These are phyloP conservation scores for Indri indri DNA, from an alignment of 2,113 vertebrate genomes.

Conservation along the genomic window DNA sequence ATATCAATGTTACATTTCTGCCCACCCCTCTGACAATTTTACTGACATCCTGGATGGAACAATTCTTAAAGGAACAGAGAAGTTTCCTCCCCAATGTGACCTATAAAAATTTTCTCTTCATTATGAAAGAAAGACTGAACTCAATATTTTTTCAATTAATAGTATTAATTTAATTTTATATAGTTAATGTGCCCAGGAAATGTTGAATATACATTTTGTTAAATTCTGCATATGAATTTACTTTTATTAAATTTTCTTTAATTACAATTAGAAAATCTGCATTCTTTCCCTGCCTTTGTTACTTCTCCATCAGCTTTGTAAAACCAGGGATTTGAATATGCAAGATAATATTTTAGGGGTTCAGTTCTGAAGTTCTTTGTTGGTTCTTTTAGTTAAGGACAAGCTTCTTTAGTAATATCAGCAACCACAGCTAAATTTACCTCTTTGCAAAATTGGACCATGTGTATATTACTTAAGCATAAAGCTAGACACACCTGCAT, in stretches of 20 bases:
- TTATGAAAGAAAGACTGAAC: background rate
- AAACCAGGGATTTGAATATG: background rate
- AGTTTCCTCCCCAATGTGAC: background rate
- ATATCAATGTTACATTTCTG: background rate
- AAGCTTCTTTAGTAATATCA: background rate
- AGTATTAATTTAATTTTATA: conserved; percentile 26
- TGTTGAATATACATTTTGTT: background rate
- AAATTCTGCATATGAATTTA: background rate
- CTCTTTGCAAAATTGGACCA: background rate
- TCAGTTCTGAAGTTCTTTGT: background rate
- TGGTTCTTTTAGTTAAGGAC: background rate
- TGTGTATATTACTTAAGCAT: background rate
- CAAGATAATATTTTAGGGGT: background rate
- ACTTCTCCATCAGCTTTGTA: background rate
- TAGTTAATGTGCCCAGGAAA: background rate
- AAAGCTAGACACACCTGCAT: background rate
- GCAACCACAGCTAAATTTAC: background rate
- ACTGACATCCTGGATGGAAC: background rate
- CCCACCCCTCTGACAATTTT: background rate
- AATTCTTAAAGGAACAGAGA: background rate
- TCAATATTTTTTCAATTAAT: background rate
- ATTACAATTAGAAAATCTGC: background rate
- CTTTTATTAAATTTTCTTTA: background rate
- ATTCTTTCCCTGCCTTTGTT: background rate
- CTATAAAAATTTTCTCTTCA: background rate